Conservation (phyloP, 92 coral and sea anemone species). For the Diadumene lineata region DNA sequence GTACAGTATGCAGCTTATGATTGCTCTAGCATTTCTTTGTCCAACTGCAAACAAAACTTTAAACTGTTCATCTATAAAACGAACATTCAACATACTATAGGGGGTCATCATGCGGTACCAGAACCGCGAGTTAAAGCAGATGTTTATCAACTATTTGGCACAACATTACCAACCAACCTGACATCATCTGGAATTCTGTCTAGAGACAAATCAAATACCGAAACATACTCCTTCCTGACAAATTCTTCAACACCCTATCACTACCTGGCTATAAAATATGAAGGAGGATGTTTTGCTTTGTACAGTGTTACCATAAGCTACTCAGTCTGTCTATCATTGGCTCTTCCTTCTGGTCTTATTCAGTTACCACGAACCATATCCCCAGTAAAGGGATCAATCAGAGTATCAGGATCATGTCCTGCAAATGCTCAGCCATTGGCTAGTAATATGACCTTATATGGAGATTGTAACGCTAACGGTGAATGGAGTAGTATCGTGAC, state of each 20-base stretch:
- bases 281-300: slow-evolving; percentile 51
- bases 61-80: slow-evolving; percentile 39
- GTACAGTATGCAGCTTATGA: slow-evolving; percentile 31
- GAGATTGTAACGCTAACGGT: slow-evolving; percentile 55
- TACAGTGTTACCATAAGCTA: slow-evolving; percentile 39
- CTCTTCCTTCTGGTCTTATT: slow-evolving; percentile 4
- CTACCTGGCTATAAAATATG: slow-evolving; percentile 53
- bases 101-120: slow-evolving; percentile 1
- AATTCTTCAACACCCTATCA: slow-evolving; percentile 35
- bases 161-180: not conserved
- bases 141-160: not conserved
- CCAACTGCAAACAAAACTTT: slow-evolving; percentile 21
- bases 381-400: slow-evolving; percentile 48
- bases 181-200: not conserved
- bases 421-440: slow-evolving; percentile 24
- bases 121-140: slow-evolving; percentile 10
- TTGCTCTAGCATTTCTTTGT: slow-evolving; percentile 17
- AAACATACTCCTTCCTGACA: slow-evolving; percentile 10
- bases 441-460: slow-evolving; percentile 17
- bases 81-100: not conserved
- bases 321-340: slow-evolving; percentile 20
- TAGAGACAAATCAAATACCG: not conserved
- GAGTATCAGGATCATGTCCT: slow-evolving; percentile 39
- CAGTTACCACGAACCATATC: slow-evolving; percentile 48
- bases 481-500: slow-evolving; percentile 42